These are phyloP conservation scores for Corythornis cristatus DNA, from an alignment of 2,113 vertebrate genomes.

Conservation along the genomic window DNA sequence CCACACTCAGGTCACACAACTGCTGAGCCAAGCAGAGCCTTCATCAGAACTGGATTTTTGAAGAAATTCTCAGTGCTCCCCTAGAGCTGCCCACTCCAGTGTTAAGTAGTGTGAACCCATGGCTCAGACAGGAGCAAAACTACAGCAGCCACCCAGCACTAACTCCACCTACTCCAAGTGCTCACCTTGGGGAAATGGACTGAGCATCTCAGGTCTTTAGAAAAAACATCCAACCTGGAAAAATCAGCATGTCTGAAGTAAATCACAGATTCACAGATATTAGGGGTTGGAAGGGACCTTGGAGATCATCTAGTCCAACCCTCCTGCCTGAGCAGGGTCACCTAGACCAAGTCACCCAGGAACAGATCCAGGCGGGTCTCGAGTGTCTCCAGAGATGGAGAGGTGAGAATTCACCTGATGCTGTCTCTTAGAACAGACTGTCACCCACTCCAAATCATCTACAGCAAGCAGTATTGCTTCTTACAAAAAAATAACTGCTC, in stretches of 20 bases:
- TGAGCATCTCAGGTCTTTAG: background rate
- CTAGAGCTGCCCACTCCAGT: background rate
- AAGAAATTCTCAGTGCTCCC: background rate
- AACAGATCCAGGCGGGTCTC: too few species aligned
- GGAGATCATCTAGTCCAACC: too few species aligned
- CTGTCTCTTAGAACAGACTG: background rate
- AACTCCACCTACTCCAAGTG: background rate
- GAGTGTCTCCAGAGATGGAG: too few species aligned
- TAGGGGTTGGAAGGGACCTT: too few species aligned
- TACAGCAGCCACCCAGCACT: background rate
- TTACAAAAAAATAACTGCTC: background rate
- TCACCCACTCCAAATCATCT: background rate
- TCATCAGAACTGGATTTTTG: background rate
- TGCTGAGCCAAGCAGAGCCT: background rate
- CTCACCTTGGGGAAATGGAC: background rate
- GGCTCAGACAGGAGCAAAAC: background rate
- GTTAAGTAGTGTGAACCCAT: accelerated
- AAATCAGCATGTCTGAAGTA: too few species aligned
- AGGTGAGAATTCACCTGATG: background rate
- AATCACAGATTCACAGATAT: too few species aligned
- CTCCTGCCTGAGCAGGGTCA: too few species aligned
- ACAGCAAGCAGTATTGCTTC: background rate
- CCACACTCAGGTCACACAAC: background rate
- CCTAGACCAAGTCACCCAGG: too few species aligned
- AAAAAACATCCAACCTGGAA: background rate